Percentiles rank a stretch among this genome's conserved stretches.
phyloP scores from a whole-genome alignment of 2,888 invertebrate genomes.

The Volucella zonaria region DNA sequence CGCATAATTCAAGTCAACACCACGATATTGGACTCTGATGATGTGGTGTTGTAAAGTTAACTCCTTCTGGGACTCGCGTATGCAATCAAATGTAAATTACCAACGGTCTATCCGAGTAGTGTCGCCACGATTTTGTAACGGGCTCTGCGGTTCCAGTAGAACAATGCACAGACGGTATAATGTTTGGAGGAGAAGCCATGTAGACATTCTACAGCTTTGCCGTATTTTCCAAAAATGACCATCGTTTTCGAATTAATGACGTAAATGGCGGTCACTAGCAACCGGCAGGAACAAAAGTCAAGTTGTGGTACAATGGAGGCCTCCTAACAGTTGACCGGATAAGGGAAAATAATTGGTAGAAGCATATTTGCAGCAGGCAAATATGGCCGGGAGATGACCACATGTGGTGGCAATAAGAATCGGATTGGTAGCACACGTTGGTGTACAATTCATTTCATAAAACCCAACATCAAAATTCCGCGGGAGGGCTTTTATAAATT shows the following conservation, averaged over 20 bases:
- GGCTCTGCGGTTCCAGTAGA: slow-evolving; percentile 37
- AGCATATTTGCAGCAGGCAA: slow-evolving; percentile 32
- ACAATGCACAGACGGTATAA: slow-evolving; percentile 4
- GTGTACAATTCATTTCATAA: not conserved
- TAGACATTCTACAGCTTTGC: slow-evolving; percentile 2
- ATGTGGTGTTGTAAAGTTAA: slow-evolving; percentile 22
- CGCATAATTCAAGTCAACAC: slow-evolving; percentile 14
- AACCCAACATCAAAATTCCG: not conserved
- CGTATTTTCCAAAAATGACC: slow-evolving; percentile 26
- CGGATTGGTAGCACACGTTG: not conserved
- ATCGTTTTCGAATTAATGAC: not conserved
- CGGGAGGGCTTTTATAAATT: not conserved
- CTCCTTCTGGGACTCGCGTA: slow-evolving; percentile 17
- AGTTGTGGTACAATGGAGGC: not conserved
- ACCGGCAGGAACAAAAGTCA: no score
- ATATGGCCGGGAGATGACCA: slow-evolving; percentile 39
- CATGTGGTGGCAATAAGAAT: slow-evolving; percentile 15
- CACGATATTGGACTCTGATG: slow-evolving; percentile 4
- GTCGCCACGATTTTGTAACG: slow-evolving; percentile 32
- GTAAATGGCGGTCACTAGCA: not conserved
- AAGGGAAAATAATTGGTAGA: slow-evolving; percentile 32
- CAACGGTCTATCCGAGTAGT: slow-evolving; percentile 22
- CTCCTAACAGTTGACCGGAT: slow-evolving; percentile 38
- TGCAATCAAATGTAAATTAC: slow-evolving; percentile 39
- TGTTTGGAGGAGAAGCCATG: slow-evolving; percentile 14